phyloP scores from a whole-genome alignment of 2,797 vertebrate genomes.

The Anniella stebbinsi region DNA sequence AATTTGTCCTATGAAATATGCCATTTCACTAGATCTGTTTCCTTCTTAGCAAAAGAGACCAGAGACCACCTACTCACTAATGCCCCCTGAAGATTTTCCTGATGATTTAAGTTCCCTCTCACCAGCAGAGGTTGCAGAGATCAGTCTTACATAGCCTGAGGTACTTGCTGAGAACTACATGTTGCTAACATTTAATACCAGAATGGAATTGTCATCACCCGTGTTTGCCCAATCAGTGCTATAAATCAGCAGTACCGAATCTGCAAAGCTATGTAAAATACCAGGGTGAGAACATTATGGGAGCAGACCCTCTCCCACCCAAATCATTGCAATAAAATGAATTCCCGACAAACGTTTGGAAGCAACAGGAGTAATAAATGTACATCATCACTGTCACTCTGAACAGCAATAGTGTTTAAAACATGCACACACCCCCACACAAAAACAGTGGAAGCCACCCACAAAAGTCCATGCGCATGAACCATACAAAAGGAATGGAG shows the following conservation, averaged over 20 bases:
- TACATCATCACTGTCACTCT: neutral
- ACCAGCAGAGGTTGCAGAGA: neutral
- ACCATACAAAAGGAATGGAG: neutral
- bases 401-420: neutral
- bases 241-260: neutral
- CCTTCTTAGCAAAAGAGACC: conserved; percentile 1
- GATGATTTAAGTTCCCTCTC: neutral
- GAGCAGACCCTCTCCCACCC: neutral
- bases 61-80: neutral
- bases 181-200: neutral
- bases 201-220: neutral
- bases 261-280: neutral
- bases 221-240: neutral
- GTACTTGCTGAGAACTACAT: neutral
- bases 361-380: neutral
- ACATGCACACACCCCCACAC: neutral
- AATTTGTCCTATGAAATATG: neutral
- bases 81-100: neutral
- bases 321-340: neutral
- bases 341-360: neutral
- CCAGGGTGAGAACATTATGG: neutral
- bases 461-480: neutral
- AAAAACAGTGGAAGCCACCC: neutral
- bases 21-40: neutral
- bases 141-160: neutral